phyloP scores from a whole-genome alignment of 92 coral and sea anemone genomes.

The Meandrina meandrites region DNA sequence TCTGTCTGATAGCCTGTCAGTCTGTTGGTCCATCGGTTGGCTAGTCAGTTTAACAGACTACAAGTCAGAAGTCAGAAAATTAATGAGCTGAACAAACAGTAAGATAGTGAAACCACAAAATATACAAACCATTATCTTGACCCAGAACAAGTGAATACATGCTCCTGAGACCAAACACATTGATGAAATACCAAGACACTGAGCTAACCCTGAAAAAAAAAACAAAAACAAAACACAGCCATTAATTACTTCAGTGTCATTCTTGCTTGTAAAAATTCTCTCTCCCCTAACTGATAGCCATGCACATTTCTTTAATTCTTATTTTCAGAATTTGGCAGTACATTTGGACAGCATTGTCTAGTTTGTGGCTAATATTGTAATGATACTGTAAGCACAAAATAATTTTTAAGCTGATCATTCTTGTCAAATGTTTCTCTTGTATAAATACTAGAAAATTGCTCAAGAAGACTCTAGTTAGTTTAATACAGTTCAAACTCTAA shows the following conservation, averaged over 20 bases:
- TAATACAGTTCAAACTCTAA: neutral
- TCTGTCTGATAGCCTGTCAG: neutral
- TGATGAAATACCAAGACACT: slow-evolving; percentile 99
- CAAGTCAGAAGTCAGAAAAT: neutral
- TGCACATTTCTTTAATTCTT: neutral
- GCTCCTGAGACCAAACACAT: slow-evolving; percentile 98
- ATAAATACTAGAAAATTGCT: no score
- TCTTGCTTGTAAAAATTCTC: neutral
- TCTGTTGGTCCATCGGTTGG: neutral
- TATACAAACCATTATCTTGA: slow-evolving; percentile 88
- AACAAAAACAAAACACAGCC: neutral
- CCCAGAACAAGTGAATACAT: slow-evolving; percentile 97
- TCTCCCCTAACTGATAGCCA: neutral
- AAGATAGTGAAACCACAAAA: neutral
- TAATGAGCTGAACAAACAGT: neutral
- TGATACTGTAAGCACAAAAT: neutral
- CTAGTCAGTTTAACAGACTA: neutral
- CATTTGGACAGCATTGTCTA: neutral
- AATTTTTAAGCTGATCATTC: no score
- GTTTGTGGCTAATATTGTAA: neutral
- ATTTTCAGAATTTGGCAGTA: no score
- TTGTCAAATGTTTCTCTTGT: no score
- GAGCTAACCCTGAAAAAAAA: slow-evolving; percentile 99
- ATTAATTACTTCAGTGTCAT: neutral
- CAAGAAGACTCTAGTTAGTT: neutral